Percentiles rank a stretch among this genome's conserved stretches.
These are phyloP conservation scores for Synanthedon formicaeformis DNA, from an alignment of 2,888 invertebrate species.

Conservation along the genomic window DNA sequence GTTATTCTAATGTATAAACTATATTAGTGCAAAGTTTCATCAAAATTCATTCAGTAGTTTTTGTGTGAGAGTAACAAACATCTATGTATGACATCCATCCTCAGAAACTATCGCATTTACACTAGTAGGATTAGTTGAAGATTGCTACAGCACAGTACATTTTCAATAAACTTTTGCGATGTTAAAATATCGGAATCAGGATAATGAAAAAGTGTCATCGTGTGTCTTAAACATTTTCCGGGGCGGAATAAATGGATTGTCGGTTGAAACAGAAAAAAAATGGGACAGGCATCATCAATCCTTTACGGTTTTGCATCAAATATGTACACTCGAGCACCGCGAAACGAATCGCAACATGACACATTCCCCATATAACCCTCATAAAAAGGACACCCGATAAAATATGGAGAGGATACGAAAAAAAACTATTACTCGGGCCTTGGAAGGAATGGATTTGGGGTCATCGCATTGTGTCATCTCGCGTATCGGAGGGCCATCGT, in stretches of 20 bases:
- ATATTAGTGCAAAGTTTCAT: too few species aligned
- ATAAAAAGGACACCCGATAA: conserved; percentile 47
- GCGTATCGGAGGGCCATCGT: conserved; percentile 48
- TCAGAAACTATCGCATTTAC: too few species aligned
- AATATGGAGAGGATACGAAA: conserved; percentile 49
- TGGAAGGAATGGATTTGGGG: conserved; percentile 50
- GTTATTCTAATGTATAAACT: too few species aligned
- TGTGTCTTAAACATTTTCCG: background rate
- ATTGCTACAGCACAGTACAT: too few species aligned
- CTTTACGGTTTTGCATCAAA: conserved; percentile 32
- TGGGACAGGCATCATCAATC: conserved; percentile 22
- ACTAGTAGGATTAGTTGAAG: too few species aligned
- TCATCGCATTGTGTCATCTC: conserved; percentile 62
- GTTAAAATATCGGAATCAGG: background rate
- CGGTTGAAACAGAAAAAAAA: conserved; percentile 30
- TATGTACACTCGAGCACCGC: conserved; percentile 37
- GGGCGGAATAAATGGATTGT: conserved; percentile 31
- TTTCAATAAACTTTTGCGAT: too few species aligned
- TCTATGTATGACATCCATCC: too few species aligned
- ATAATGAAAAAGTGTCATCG: background rate
- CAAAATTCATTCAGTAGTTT: too few species aligned
- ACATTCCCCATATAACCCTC: conserved; percentile 51
- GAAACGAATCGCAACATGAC: conserved; percentile 41
- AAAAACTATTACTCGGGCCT: conserved; percentile 48
- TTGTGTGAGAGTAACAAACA: too few species aligned